Evolutionary conservation across 2,888 invertebrate species (phyloP), one percentile per base, ranked within the genome.

Genomic region (Thumatha senex): DNA sequence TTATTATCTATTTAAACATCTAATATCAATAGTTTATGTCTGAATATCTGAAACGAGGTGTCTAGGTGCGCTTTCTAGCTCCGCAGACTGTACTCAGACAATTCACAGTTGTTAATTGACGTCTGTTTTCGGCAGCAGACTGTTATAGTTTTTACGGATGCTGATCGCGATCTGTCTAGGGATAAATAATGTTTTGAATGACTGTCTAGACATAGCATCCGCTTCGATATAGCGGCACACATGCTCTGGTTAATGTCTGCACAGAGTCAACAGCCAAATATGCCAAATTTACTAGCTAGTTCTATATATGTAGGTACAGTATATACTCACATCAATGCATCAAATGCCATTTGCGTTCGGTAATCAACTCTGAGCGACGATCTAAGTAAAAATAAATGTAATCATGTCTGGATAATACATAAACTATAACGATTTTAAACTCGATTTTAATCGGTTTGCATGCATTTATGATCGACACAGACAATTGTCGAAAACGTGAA

Each of bases 151-250:
- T 83, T 80, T 78, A 73, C 64, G 60, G 68, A 66, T 70, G 62
- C 62, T 66, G 72, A 74, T 72, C 64, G 64, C 78, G 82, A 84
- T 85, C 74, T 69, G 78, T 80, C 83, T 82, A 72, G 63, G 81
- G 82, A 84, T 84, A 84, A 71, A 76, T 72, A 57, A 24, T 66
- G 73, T 78, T 54, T 38, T 78, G 85, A 83, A 84, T 81, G 82
- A 72, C 65, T 58, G 83, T 83, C 83, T 82, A 81, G 83, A 84
- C 85, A 72, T 76, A 73, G 76, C 78, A 78, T 82, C 80, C 82
- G 81, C 73, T 69, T 64, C 63, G 61, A 66, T 72, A 76, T 70
- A 74, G 71, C 67, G 63, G 63, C 71, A 72, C 75, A 75, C 70
- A 68, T 72, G 74, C 61, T 63, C 62, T 61, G 63, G 66, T 61